A percentile compares a stretch with the other conserved stretches of the same genome.
Evolutionary conservation across 1,140 invertebrate species (phyloP).

Genomic region (Leptinotarsa undecemlineata): DNA sequence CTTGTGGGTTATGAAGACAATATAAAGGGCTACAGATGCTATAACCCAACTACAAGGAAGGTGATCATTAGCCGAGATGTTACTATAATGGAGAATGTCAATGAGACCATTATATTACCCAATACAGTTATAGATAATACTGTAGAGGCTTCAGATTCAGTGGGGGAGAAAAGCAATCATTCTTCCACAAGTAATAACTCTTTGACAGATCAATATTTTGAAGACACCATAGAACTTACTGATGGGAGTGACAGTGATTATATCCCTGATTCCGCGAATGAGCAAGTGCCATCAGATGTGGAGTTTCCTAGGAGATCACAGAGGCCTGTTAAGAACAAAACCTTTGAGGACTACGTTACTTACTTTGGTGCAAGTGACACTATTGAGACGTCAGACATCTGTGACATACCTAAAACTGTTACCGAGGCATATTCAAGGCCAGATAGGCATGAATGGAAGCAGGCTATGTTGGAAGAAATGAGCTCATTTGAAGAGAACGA

Average conservation of each 20-base stretch:
- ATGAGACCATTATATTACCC: constrained; percentile 14
- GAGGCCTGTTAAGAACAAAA: constrained; percentile 19
- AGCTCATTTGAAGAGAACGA: constrained; percentile 47
- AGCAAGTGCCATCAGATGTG: neutral
- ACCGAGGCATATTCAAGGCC: constrained; percentile 37
- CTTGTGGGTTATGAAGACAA: constrained; percentile 38
- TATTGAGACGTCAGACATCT: neutral
- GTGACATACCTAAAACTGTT: constrained; percentile 32
- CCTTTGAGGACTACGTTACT: constrained; percentile 22
- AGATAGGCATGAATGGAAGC: constrained; percentile 39
- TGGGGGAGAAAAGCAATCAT: constrained; percentile 8
- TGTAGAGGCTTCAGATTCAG: constrained; percentile 23
- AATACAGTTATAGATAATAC: neutral
- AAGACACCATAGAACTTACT: neutral
- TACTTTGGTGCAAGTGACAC: constrained; percentile 14
- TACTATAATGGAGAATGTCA: constrained; percentile 26
- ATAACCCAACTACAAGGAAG: constrained; percentile 18
- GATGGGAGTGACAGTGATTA: constrained; percentile 9
- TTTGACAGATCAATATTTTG: neutral
- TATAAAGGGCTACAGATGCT: constrained; percentile 30
- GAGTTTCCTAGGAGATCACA: constrained; percentile 21
- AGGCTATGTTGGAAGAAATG: constrained; percentile 46
- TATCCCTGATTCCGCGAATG: neutral
- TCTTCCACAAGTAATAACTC: neutral
- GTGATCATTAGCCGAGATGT: constrained; percentile 28